These are phyloP conservation scores for Callopanchax toddi DNA, from an alignment of 2,113 vertebrate genomes.

Conservation along the genomic window DNA sequence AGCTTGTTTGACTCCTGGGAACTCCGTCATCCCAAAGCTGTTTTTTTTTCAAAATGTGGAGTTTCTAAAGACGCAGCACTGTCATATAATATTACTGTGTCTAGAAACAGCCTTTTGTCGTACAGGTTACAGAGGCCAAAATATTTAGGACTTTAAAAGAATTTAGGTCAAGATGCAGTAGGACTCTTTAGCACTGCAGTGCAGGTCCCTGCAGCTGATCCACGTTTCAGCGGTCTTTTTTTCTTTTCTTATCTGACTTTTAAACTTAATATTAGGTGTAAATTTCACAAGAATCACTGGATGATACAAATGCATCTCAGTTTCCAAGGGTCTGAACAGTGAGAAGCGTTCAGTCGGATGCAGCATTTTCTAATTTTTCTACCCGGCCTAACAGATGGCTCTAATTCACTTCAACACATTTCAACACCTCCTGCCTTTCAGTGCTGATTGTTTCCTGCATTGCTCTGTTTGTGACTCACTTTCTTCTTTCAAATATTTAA, in stretches of 20 bases:
- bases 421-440: conserved; percentile 43
- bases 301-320: background rate
- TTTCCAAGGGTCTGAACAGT: conserved; percentile 8
- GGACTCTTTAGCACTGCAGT: background rate
- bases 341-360: conserved; percentile 24
- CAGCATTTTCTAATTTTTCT: conserved; percentile 14
- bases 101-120: conserved; percentile 17
- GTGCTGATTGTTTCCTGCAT: conserved; percentile 3
- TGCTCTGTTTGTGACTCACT: background rate
- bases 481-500: background rate
- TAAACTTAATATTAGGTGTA: background rate
- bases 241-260: background rate
- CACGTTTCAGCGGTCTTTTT: background rate
- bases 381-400: conserved; percentile 47
- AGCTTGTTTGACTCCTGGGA: conserved; percentile 28
- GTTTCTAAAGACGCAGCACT: conserved; percentile 9
- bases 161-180: background rate
- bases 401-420: conserved; percentile 48
- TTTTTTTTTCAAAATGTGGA: background rate
- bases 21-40: conserved; percentile 7
- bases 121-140: background rate
- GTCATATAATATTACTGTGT: conserved; percentile 22
- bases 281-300: background rate
- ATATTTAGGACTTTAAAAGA: conserved; percentile 1
- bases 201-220: background rate